Conservation (phyloP, 2,113 vertebrate genomes). For the Odobenus rosmarus region DNA sequence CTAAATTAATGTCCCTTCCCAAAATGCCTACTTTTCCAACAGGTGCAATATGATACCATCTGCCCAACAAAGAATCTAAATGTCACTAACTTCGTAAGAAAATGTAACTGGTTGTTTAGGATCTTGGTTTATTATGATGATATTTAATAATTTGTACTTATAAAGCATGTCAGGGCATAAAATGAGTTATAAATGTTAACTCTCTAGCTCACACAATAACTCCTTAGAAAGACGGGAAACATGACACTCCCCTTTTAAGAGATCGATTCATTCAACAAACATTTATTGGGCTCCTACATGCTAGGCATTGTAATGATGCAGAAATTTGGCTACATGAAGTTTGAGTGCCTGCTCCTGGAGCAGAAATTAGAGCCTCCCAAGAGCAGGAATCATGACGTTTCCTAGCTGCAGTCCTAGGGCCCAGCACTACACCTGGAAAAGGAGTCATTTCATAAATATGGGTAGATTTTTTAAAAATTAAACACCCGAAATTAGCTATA, state of each 20-base stretch:
- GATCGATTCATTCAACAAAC: slow-evolving; percentile 42
- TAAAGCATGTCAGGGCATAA: not conserved
- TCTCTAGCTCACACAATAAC: not conserved
- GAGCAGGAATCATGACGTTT: not conserved
- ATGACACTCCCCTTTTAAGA: not conserved
- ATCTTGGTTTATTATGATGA: slow-evolving; percentile 55
- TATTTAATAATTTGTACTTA: slow-evolving; percentile 64
- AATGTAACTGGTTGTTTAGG: slow-evolving; percentile 53
- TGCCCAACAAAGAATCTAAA: slow-evolving; percentile 74
- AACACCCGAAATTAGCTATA: not conserved
- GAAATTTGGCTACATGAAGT: not conserved
- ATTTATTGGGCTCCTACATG: slow-evolving; percentile 11
- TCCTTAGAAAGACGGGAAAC: slow-evolving; percentile 32
- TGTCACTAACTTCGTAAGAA: slow-evolving; percentile 69
- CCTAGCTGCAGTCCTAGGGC: not conserved
- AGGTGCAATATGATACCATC: slow-evolving; percentile 74
- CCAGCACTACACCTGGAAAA: slow-evolving; percentile 2
- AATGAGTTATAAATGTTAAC: slow-evolving; percentile 39
- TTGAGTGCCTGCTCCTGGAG: not conserved
- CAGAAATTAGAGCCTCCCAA: not conserved
- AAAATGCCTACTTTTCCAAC: slow-evolving; percentile 70
- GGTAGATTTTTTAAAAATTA: not conserved
- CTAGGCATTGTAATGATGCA: not conserved
- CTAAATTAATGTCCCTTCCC: slow-evolving; percentile 72
- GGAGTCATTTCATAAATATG: not conserved